These are phyloP conservation scores for Scartelaos histophorus DNA, from an alignment of 2,113 vertebrate species.

Conservation along the genomic window DNA sequence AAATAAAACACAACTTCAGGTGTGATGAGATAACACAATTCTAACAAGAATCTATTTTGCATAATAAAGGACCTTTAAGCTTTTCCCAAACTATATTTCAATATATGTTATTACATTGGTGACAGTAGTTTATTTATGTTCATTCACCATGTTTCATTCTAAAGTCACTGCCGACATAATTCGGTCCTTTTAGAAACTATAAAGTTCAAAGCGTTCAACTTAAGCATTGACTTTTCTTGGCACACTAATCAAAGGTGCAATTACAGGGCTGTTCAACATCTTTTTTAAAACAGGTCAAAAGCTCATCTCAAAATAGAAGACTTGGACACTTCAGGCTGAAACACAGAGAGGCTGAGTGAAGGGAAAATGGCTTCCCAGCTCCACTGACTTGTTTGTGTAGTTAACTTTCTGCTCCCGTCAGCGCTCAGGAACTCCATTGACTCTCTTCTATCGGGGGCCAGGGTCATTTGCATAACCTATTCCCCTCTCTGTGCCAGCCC, in stretches of 20 bases:
- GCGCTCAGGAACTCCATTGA: constrained; percentile 65
- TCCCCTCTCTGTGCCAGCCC: constrained; percentile 51
- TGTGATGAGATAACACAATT: no score
- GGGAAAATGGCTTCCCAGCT: constrained; percentile 38
- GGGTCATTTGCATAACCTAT: constrained; percentile 72
- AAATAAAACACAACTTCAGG: no score
- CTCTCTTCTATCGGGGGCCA: constrained; percentile 58
- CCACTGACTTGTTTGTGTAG: constrained; percentile 62
- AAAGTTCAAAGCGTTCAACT: background rate
- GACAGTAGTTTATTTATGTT: background rate
- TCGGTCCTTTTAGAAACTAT: background rate
- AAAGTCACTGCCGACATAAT: background rate
- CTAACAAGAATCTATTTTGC: no score
- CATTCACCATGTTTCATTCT: background rate
- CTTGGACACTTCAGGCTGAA: constrained; percentile 29
- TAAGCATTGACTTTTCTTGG: background rate
- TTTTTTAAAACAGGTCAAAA: constrained; percentile 37
- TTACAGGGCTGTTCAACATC: constrained; percentile 13
- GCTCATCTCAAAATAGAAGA: constrained; percentile 12
- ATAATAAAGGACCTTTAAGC: no score
- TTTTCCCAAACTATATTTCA: no score
- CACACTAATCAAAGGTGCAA: constrained; percentile 10
- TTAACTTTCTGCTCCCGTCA: constrained; percentile 71
- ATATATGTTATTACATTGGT: no score
- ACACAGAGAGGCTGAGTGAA: constrained; percentile 26